These are phyloP conservation scores for Spisula solida DNA, from an alignment of 2,888 invertebrate genomes.

Conservation along the genomic window DNA sequence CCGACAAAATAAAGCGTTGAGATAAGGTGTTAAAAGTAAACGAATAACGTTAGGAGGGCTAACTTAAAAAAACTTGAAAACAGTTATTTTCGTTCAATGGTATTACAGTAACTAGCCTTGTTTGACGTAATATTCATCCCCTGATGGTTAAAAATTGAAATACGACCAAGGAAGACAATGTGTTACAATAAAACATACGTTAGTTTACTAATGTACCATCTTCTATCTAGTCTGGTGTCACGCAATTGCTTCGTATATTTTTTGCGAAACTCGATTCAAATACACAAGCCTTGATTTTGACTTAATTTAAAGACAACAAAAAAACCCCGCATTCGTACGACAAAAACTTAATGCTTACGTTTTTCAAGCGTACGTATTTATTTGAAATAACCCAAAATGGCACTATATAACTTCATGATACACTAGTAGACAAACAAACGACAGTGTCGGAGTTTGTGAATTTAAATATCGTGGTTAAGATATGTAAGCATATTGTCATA, in stretches of 20 bases:
- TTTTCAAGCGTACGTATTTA: not conserved
- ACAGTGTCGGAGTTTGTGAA: not conserved
- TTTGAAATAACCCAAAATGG: not conserved
- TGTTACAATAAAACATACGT: not conserved
- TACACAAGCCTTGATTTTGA: not conserved
- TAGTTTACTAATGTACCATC: not conserved
- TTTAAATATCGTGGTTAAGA: not conserved
- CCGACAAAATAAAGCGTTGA: not conserved
- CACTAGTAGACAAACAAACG: not conserved
- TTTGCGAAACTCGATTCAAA: slow-evolving; percentile 14
- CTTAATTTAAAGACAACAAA: not conserved
- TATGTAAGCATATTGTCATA: not conserved
- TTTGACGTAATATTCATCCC: no score
- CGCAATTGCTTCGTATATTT: not conserved
- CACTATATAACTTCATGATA: not conserved
- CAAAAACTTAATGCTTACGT: not conserved
- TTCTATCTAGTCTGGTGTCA: not conserved
- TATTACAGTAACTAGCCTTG: no score
- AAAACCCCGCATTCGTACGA: not conserved
- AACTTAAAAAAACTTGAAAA: not conserved
- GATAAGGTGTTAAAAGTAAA: not conserved
- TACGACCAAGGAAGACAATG: not conserved
- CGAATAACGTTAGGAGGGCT: not conserved
- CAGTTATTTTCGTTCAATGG: not conserved
- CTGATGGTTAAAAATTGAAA: no score